Conservation (phyloP, 2,888 invertebrate species). For the Mechanitis messenoides region DNA sequence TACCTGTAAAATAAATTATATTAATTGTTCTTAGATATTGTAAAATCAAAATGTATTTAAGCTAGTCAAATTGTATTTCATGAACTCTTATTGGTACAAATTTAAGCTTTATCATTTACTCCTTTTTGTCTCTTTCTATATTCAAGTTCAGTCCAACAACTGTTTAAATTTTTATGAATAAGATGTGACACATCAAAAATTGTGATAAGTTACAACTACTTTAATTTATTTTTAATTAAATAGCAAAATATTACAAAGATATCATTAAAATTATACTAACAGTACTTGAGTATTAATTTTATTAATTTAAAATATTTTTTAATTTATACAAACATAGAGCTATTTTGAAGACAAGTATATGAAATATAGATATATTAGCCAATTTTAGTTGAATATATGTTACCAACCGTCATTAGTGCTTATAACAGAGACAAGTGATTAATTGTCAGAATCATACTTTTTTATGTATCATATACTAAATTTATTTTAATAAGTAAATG, state of each 20-base stretch:
- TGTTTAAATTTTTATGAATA: too few relatives aligned
- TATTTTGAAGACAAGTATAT: too few relatives aligned
- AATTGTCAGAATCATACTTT: conserved; percentile 2
- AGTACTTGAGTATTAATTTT: conserved; percentile 18
- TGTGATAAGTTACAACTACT: not conserved
- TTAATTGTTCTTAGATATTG: not conserved
- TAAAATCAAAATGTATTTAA: not conserved
- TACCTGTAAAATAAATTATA: too few relatives aligned
- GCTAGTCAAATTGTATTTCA: conserved; percentile 15
- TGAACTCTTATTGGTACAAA: not conserved
- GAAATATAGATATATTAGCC: conserved; percentile 3
- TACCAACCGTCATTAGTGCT: not conserved
- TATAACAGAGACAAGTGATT: conserved; percentile 9
- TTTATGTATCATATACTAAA: conserved; percentile 8
- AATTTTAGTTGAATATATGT: conserved; percentile 4
- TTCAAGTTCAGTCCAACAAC: too few relatives aligned
- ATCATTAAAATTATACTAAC: conserved; percentile 5
- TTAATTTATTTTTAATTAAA: conserved; percentile 7
- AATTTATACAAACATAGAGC: not conserved
- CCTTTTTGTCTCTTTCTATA: too few relatives aligned
- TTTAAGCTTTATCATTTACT: too few relatives aligned
- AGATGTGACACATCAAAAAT: too few relatives aligned
- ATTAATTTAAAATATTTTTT: conserved; percentile 5
- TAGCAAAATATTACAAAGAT: conserved; percentile 1
- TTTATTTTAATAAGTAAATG: not conserved